Percentiles rank a stretch among this genome's conserved stretches.
phyloP scores from a whole-genome alignment of 92 coral and sea anemone genomes.

The Parazoanthus swiftii region DNA sequence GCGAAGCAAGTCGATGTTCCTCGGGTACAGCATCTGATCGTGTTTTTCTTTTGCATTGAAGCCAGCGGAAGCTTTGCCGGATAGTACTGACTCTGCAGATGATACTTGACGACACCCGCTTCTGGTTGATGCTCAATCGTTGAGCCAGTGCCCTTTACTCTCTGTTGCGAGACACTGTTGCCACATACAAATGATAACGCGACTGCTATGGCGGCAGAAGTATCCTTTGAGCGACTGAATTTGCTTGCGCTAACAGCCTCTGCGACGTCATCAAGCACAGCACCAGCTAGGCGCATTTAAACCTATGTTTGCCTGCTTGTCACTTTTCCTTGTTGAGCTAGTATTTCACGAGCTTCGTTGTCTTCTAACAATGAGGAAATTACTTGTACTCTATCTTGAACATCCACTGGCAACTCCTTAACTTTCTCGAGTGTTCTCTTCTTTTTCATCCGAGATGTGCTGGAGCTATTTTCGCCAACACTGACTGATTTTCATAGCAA shows the following conservation, averaged over 20 bases:
- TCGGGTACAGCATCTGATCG: neutral
- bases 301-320: neutral
- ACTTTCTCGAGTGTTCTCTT: slow-evolving; percentile 7
- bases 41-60: neutral
- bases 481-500: no score
- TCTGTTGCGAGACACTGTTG: neutral
- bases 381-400: neutral
- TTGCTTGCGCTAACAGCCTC: neutral
- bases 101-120: neutral
- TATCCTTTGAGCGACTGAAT: neutral
- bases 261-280: neutral
- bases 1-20: neutral
- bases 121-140: neutral
- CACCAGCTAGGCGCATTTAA: neutral
- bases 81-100: neutral
- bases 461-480: no score
- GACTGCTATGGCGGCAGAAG: neutral
- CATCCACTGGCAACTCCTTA: slow-evolving; percentile 3
- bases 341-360: no score
- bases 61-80: neutral
- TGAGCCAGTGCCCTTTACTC: no score
- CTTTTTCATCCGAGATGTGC: neutral
- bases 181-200: slow-evolving; percentile 18
- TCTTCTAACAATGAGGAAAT: neutral
- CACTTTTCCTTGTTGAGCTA: neutral